Base-by-base conservation (phyloP, 2,888 invertebrate species). In the Drosophila birchii region DNA sequence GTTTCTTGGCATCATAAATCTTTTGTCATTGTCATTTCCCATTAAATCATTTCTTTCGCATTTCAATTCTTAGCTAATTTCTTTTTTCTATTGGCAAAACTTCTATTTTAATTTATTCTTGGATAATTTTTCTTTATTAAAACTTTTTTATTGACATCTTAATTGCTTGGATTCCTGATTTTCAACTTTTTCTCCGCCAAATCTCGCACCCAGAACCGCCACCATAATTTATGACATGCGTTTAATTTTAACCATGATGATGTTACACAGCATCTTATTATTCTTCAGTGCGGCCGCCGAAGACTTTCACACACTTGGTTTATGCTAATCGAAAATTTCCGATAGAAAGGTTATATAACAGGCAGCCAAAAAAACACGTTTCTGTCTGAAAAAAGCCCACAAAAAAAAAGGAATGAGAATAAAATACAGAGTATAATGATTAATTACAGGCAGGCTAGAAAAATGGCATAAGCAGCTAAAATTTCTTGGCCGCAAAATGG, bases 171-270 rank as follows among this genome's bases (percentile, higher is more conserved):
- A 64, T 72, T 70, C 75, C 64, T 67, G 76, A 67, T 56, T 72
- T 61, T 60, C 77, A 72, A 69, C 66, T 71, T 80, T 39, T 64
- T 51, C 56, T 51, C 44, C 23, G 53, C 64, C 18, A 51, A 53
- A 60, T 54, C 66, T 58, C 38, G 45, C 51, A 73, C 58, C 59
- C 54, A 51, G 34, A 20, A 16, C 32, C 26, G 11, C 45, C n/a
- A 63, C n/a, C 67, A 67, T 67, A 67, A 64, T 72, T 73, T 61
- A 73, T 73, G 59, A 53, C 61, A 36, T 41, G 58, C 36, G 76
- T 85, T 85, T 82, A 80, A 81, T 70, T 81, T 84, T 80, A 84
- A 78, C 75, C 75, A 84, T 84, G 86, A 84, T 84, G 86, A 86
- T 85, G 78, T 57, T 67, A 71, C 72, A 70, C 71, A 58, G 51